phyloP scores from a whole-genome alignment of 2,888 invertebrate species.

The Quadroppia sp. region DNA sequence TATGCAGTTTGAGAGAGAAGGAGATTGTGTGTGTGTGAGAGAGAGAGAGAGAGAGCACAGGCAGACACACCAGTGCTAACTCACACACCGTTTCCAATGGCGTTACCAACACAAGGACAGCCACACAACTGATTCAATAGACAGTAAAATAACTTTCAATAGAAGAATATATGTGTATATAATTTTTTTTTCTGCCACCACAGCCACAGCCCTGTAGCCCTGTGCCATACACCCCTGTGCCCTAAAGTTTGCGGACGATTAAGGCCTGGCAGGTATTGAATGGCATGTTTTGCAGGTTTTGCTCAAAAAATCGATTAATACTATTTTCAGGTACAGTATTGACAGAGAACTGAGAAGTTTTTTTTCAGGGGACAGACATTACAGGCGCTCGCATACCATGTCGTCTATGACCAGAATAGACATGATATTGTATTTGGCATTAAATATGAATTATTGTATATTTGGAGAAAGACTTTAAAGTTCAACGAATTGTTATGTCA shows the following conservation, averaged over 20 bases:
- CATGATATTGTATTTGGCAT: neutral
- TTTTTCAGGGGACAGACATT: too few species aligned
- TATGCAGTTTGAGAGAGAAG: too few species aligned
- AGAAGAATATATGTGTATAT: conserved; percentile 20
- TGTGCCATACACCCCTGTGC: too few species aligned
- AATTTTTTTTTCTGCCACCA: neutral
- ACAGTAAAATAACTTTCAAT: neutral
- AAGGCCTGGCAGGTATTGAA: neutral
- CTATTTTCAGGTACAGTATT: neutral
- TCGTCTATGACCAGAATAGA: neutral
- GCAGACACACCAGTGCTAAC: neutral
- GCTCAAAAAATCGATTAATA: neutral
- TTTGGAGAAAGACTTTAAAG: neutral
- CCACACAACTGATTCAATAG: conserved; percentile 29
- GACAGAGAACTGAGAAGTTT: too few species aligned
- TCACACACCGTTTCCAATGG: conserved; percentile 6
- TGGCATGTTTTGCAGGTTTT: conserved; percentile 18
- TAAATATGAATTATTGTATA: neutral
- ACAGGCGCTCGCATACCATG: too few species aligned
- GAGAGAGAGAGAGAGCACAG: too few species aligned
- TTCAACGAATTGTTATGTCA: neutral
- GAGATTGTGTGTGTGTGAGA: too few species aligned
- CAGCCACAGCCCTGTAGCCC: neutral
- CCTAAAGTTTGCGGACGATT: neutral
- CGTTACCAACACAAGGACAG: conserved; percentile 31